Evolutionary conservation across 1,140 invertebrate species (phyloP), one percentile per base, ranked within the genome.

Genomic region (Gonatopus flavifemur): DNA sequence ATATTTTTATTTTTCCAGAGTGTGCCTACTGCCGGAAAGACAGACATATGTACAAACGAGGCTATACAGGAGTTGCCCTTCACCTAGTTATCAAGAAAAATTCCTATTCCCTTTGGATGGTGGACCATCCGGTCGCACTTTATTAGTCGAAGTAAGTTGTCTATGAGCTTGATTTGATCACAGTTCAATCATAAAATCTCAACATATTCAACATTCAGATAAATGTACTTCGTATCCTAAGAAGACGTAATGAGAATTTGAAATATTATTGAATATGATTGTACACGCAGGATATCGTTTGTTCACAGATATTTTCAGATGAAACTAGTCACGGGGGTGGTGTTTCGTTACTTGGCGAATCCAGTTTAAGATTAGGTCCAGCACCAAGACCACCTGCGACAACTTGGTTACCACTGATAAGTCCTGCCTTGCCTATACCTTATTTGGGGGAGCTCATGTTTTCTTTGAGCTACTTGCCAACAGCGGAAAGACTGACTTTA

Each of bases 41-140:
- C 81, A 84, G 15, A 81, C 82, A 1, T 84, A 86, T 62, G 84
- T 88, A 70, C 88, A 90, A 74, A 90, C 88, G 9, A 85, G 87
- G 72, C 80, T 89, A 51, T 87, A 86, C 58, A 80, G 84, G 43
- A 79, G 82, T 47, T 83, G 82, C 13, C 82, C 82, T 41, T 85
- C 84, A 52, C 88, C 88, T 1, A 83, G 84, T 47, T 89, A 86
- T 70, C 86, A 89, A 59, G 87, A 89, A 65, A 83, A 88, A 32
- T 90, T 89, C 67, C 72, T 89, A 42, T 88, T 90, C 64, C 81
- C 80, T 2, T 70, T 89, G 25, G 84, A 87, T 19, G 68, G 67
- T 22, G 66, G 60, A 13, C 66, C 72, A 9, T 41, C 66, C 2
- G 69, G 70, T 7, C 66, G 62, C 47, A 74, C 65, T 4, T 59